A percentile compares a stretch with the other conserved stretches of the same genome.
Evolutionary conservation across 2,888 invertebrate genomes (phyloP).

Genomic region (Heliconius erato): DNA sequence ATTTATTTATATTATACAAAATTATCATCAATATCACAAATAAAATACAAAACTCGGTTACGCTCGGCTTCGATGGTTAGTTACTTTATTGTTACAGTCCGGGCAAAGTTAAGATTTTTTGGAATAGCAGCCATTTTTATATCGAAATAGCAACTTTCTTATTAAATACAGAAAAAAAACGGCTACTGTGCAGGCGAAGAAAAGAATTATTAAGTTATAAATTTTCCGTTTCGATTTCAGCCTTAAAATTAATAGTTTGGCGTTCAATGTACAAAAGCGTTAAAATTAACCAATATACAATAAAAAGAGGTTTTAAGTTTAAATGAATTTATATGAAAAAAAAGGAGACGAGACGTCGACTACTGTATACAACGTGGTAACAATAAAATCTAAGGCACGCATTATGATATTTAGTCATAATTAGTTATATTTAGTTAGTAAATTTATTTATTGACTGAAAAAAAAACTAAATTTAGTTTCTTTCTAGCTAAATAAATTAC

Average conservation of each 20-base stretch:
- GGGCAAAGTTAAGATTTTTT: not conserved
- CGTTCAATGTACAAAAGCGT: conserved; percentile 48
- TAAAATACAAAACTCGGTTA: conserved; percentile 62
- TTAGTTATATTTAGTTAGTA: not conserved
- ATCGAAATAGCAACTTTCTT: not conserved
- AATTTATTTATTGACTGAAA: not conserved
- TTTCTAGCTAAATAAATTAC: not conserved
- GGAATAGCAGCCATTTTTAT: not conserved
- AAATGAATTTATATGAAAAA: not conserved
- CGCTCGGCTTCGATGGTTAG: conserved; percentile 22
- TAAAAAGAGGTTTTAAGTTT: not conserved
- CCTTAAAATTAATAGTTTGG: conserved; percentile 33
- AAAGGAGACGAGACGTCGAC: not conserved
- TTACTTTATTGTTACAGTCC: conserved; percentile 5
- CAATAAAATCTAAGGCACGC: conserved; percentile 6
- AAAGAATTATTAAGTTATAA: conserved; percentile 3
- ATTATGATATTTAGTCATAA: not conserved
- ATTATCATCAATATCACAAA: conserved; percentile 85
- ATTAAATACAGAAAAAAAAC: not conserved
- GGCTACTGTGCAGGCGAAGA: not conserved
- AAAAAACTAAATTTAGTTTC: not conserved
- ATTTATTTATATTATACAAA: conserved; percentile 74
- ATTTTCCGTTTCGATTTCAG: conserved; percentile 6
- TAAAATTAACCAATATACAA: conserved; percentile 41
- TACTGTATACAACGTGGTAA: conserved; percentile 21